Conservation (phyloP, 2,797 vertebrate genomes). For the Hylomyscus alleni region DNA sequence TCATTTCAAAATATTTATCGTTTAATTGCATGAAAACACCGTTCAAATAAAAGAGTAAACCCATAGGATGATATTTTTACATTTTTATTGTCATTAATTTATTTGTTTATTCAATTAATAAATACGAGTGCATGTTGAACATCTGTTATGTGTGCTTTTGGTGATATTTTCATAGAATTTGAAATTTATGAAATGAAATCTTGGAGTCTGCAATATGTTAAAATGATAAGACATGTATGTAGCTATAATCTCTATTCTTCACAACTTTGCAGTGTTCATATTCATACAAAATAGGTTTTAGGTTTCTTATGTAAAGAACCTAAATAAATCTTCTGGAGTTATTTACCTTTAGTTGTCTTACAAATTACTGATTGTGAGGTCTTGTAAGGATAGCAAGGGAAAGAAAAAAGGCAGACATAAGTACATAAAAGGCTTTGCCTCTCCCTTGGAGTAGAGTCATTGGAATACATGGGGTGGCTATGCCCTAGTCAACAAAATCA, state of each 20-base stretch:
- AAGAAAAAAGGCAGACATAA: too few relatives aligned
- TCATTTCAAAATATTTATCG: background rate
- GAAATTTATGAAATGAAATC: background rate
- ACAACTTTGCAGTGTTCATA: background rate
- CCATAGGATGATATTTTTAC: background rate
- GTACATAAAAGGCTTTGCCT: background rate
- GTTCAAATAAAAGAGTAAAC: fast-evolving
- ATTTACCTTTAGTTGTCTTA: background rate
- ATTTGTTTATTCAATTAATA: background rate
- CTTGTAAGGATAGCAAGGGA: too few relatives aligned
- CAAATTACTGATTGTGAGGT: background rate
- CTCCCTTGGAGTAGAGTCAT: too few relatives aligned
- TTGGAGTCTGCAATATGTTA: background rate
- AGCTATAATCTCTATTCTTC: background rate
- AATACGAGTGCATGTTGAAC: background rate
- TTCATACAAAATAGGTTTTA: background rate
- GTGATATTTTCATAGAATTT: background rate
- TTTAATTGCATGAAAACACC: background rate
- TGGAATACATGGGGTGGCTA: too few relatives aligned
- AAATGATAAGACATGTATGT: background rate
- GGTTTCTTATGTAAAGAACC: background rate
- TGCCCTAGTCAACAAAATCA: background rate
- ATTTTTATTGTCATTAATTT: background rate
- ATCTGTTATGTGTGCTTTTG: background rate
- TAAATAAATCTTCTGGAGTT: background rate